Percentiles rank a stretch among this genome's conserved stretches.
These are phyloP conservation scores for Grus americana DNA, from an alignment of 2,113 vertebrate species.

Conservation along the genomic window DNA sequence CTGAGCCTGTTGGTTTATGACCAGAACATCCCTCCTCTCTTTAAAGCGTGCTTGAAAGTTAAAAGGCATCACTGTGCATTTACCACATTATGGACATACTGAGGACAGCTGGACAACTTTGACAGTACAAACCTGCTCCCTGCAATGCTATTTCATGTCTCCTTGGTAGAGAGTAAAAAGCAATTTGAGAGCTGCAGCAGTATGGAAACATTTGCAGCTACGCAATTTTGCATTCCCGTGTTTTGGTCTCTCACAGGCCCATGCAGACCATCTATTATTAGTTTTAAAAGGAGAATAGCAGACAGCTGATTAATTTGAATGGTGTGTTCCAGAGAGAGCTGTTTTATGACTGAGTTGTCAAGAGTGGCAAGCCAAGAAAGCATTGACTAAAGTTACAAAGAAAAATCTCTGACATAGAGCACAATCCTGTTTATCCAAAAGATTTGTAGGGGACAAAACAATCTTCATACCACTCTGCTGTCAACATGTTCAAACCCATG, in stretches of 20 bases:
- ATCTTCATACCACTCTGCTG: neutral
- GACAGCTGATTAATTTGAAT: constrained; percentile 24
- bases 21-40: neutral
- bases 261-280: constrained; percentile 26
- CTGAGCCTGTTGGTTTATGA: neutral
- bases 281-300: constrained; percentile 36
- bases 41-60: neutral
- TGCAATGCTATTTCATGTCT: neutral
- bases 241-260: neutral
- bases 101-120: neutral
- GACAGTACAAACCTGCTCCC: neutral
- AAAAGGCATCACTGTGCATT: neutral
- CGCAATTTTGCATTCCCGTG: neutral
- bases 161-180: neutral
- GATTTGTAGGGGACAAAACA: neutral
- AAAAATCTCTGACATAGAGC: neutral
- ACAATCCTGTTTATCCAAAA: constrained; percentile 3
- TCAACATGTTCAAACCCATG: neutral
- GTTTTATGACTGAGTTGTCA: neutral
- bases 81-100: neutral
- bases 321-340: neutral
- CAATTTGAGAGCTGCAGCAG: neutral
- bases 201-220: neutral
- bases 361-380: neutral
- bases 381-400: neutral